Evolutionary conservation across 2,113 vertebrate species (phyloP).

Genomic region (Phaethon lepturus): DNA sequence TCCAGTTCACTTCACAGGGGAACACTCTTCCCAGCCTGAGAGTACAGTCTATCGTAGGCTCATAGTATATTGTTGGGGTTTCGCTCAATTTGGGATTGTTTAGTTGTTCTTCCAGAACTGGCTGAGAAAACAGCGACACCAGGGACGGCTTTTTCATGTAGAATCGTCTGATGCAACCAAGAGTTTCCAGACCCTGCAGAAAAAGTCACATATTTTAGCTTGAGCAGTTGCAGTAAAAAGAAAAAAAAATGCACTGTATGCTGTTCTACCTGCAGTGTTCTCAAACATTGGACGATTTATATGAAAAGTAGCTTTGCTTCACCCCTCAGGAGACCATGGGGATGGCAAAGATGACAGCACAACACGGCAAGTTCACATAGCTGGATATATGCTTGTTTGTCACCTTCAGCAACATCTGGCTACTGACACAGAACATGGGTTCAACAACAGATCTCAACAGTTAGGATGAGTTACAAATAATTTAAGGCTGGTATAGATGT

Average conservation of each 20-base stretch:
- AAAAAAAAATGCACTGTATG: rapidly evolving
- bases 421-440: neutral
- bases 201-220: neutral
- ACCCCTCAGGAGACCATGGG: neutral
- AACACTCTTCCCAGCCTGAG: slow-evolving; percentile 85
- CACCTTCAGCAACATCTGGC: neutral
- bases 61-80: slow-evolving; percentile 76
- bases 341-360: neutral
- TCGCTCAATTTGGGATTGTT: neutral
- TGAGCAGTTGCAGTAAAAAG: rapidly evolving
- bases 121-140: slow-evolving; percentile 80
- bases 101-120: neutral
- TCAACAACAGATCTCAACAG: neutral
- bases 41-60: slow-evolving; percentile 88
- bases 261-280: neutral
- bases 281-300: neutral
- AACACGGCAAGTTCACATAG: rapidly evolving
- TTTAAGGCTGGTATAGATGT: neutral
- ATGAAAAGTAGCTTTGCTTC: neutral
- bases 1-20: slow-evolving; percentile 90
- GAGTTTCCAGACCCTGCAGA: slow-evolving; percentile 81
- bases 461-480: neutral
- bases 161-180: slow-evolving; percentile 85
- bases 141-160: slow-evolving; percentile 63
- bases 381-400: rapidly evolving